These are phyloP conservation scores for Epinephelus coioides DNA, from an alignment of 2,797 vertebrate species.

Conservation along the genomic window DNA sequence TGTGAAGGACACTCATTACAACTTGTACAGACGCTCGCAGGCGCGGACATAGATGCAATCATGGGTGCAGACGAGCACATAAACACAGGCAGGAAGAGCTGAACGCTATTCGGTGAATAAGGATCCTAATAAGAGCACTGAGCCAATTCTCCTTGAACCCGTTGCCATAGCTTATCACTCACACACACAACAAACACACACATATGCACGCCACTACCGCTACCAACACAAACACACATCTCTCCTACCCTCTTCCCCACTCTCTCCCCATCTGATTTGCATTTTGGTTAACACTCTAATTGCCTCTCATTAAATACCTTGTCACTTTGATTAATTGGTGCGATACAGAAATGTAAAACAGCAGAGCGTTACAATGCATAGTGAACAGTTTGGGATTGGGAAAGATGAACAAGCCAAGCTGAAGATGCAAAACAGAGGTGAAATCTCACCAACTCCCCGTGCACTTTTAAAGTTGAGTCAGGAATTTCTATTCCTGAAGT, in stretches of 20 bases:
- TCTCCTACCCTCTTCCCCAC: slow-evolving; percentile 24
- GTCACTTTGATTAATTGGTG: slow-evolving; percentile 88
- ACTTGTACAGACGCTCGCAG: slow-evolving; percentile 38
- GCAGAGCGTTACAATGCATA: slow-evolving; percentile 67
- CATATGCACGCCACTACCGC: background rate
- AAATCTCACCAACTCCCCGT: slow-evolving; percentile 19
- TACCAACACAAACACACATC: slow-evolving; percentile 36
- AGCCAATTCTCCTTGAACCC: slow-evolving; percentile 76
- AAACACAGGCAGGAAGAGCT: slow-evolving; percentile 40
- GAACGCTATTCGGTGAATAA: slow-evolving; percentile 39
- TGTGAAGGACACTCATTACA: slow-evolving; percentile 77
- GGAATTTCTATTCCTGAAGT: slow-evolving; percentile 1
- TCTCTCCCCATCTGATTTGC: slow-evolving; percentile 74
- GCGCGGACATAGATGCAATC: slow-evolving; percentile 43
- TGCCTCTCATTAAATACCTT: slow-evolving; percentile 87
- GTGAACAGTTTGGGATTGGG: slow-evolving; percentile 63
- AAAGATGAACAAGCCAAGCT: slow-evolving; percentile 32
- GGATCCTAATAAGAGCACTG: slow-evolving; percentile 43
- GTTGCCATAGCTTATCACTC: slow-evolving; percentile 49
- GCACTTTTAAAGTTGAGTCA: slow-evolving; percentile 47
- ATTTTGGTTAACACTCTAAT: slow-evolving; percentile 87
- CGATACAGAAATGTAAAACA: slow-evolving; percentile 83
- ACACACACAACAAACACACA: slow-evolving; percentile 22
- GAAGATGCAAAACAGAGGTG: slow-evolving; percentile 49
- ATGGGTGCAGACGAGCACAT: slow-evolving; percentile 39